phyloP scores from a whole-genome alignment of 2,888 invertebrate species.

The Calliscelio sp. region DNA sequence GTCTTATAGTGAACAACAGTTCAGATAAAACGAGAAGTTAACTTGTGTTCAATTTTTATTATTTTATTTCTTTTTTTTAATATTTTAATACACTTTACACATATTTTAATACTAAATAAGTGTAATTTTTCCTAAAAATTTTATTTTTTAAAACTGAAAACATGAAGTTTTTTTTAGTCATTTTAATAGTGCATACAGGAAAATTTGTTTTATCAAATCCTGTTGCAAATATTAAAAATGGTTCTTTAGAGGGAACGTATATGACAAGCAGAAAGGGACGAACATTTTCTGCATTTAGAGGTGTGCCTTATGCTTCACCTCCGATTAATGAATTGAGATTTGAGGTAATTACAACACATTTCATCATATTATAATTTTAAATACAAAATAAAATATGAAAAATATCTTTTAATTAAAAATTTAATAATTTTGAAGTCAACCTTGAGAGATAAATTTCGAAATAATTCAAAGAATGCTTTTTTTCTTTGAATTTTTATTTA shows the following conservation, averaged over 20 bases:
- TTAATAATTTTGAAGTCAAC: too few relatives aligned
- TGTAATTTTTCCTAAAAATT: neutral
- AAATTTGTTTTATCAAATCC: slow-evolving; percentile 74
- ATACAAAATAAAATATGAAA: too few relatives aligned
- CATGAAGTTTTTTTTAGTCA: slow-evolving; percentile 2
- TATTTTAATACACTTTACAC: neutral
- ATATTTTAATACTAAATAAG: neutral
- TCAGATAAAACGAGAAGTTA: slow-evolving; percentile 33
- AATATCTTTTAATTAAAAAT: too few relatives aligned
- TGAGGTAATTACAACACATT: slow-evolving; percentile 88
- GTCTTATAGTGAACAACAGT: slow-evolving; percentile 67
- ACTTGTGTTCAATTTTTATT: slow-evolving; percentile 2
- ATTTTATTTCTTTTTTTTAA: neutral
- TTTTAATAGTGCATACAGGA: neutral
- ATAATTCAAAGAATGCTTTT: too few relatives aligned
- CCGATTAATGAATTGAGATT: slow-evolving; percentile 89
- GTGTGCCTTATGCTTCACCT: slow-evolving; percentile 89
- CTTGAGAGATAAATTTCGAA: too few relatives aligned
- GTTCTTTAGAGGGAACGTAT: slow-evolving; percentile 87
- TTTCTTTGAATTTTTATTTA: too few relatives aligned
- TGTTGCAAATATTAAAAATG: slow-evolving; percentile 86
- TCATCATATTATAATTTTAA: too few relatives aligned
- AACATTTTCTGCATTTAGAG: slow-evolving; percentile 88
- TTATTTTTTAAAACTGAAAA: neutral
- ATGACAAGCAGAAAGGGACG: slow-evolving; percentile 88